Evolutionary conservation across 1,140 invertebrate genomes (phyloP), one percentile per base, ranked within the genome.

Genomic region (Cheumatopsyche charites): DNA sequence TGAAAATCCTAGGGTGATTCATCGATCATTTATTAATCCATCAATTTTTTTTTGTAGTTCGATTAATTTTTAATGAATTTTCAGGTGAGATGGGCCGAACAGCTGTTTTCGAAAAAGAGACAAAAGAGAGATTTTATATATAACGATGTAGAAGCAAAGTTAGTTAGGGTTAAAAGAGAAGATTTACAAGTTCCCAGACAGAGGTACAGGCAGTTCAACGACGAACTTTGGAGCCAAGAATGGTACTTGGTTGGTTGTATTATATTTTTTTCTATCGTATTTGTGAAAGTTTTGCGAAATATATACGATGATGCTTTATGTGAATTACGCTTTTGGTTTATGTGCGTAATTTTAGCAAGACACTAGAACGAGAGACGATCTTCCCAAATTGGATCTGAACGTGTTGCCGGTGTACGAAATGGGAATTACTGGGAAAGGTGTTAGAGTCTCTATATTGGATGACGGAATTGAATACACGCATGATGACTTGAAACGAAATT

Each of bases 161-260:
- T 69, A 7, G 21, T 62, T 1, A 63, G 73, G 41, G 58, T 23
- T 13, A 75, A 75, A 52, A 43, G 73, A 21, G 70, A 62, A 36
- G 73, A 75, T 69, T 62, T 74, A 55, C 72, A 72, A 70, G 45
- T 72, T 47, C 73, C 73, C 3, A 68, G 63, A 71, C 49, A 68
- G 36, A 62, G 67, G 17, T 55, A 73, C 42, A 62, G 73, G n/a
- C 15, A 80, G 13, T 97, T 95, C 79, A 94, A 93, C 77, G 95
- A 98, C 78, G 92, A 93, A 73, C 82, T 95, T 0, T 97, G 94
- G 91, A 80, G 85, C 42, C 87, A 94, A 75, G 89, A 97, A 81
- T 97, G 95, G 95, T 97, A 98, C 83, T 85, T 97, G 90, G 94
- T 96, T 87, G 85, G 87, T 49, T 19, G 19, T 21, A 17, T n/a